These are phyloP conservation scores for Andrena minutula DNA, from an alignment of 2,888 invertebrate genomes.

Conservation along the genomic window DNA sequence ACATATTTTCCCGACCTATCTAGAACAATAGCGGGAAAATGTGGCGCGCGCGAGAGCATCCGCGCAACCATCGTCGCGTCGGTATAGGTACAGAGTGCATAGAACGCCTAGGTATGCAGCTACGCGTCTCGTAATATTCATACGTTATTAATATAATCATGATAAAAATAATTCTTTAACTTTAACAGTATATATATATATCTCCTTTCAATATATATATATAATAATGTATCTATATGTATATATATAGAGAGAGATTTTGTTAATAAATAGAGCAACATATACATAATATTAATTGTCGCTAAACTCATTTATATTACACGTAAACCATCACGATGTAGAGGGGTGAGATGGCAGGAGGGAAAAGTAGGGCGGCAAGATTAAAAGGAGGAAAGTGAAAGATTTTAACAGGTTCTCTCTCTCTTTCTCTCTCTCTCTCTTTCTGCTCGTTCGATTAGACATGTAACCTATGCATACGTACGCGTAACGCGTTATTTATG, in stretches of 20 bases:
- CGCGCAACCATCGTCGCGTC: slow-evolving; percentile 27
- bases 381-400: slow-evolving; percentile 56
- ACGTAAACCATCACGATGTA: slow-evolving; percentile 67
- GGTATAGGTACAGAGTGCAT: slow-evolving; percentile 41
- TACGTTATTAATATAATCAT: slow-evolving; percentile 66
- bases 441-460: slow-evolving; percentile 45
- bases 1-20: slow-evolving; percentile 64
- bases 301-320: slow-evolving; percentile 76
- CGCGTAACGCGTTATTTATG: slow-evolving; percentile 73
- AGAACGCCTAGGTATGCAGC: slow-evolving; percentile 34
- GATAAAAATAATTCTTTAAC: slow-evolving; percentile 82
- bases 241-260: slow-evolving; percentile 73
- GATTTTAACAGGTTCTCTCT: slow-evolving; percentile 48
- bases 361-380: slow-evolving; percentile 54
- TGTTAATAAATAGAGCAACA: slow-evolving; percentile 84
- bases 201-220: slow-evolving; percentile 74
- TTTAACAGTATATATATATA: slow-evolving; percentile 81
- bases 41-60: slow-evolving; percentile 45
- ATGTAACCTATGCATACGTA: slow-evolving; percentile 68
- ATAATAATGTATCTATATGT: slow-evolving; percentile 72
- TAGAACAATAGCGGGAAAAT: slow-evolving; percentile 62
- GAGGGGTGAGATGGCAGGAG: slow-evolving; percentile 14
- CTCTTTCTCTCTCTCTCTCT: slow-evolving; percentile 24
- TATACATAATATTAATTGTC: slow-evolving; percentile 83
- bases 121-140: slow-evolving; percentile 31